Conservation (phyloP, 2,113 vertebrate genomes). For the Scartelaos histophorus region DNA sequence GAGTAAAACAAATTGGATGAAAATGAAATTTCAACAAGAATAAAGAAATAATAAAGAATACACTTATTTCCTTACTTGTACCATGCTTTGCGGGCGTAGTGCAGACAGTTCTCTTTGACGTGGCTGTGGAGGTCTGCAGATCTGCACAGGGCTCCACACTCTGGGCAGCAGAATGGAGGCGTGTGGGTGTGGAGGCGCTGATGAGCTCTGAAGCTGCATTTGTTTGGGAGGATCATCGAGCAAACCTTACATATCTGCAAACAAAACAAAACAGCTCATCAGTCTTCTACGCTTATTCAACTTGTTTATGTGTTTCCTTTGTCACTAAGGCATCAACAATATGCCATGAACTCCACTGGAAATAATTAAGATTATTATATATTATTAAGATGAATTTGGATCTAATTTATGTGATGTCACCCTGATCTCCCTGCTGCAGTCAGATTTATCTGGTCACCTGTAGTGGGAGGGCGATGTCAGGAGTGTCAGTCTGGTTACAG, state of each 20-base stretch:
- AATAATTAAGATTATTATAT: too few species aligned
- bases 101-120: constrained; percentile 93
- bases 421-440: too few species aligned
- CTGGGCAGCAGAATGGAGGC: constrained; percentile 93
- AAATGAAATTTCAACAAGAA: too few species aligned
- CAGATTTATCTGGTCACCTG: too few species aligned
- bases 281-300: background rate
- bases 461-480: too few species aligned
- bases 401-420: too few species aligned
- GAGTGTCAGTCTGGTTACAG: too few species aligned
- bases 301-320: background rate
- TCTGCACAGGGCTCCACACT: constrained; percentile 88
- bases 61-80: constrained; percentile 81
- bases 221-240: constrained; percentile 94
- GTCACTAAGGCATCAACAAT: background rate
- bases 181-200: constrained; percentile 91
- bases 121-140: constrained; percentile 95
- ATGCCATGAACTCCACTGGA: too few species aligned
- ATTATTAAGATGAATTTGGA: too few species aligned
- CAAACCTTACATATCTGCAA: constrained; percentile 88
- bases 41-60: background rate
- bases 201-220: constrained; percentile 91
- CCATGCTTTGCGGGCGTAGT: constrained; percentile 91
- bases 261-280: background rate
- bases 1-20: too few species aligned